Conservation (phyloP, 2,888 invertebrate genomes). For the Anodontia alba region DNA sequence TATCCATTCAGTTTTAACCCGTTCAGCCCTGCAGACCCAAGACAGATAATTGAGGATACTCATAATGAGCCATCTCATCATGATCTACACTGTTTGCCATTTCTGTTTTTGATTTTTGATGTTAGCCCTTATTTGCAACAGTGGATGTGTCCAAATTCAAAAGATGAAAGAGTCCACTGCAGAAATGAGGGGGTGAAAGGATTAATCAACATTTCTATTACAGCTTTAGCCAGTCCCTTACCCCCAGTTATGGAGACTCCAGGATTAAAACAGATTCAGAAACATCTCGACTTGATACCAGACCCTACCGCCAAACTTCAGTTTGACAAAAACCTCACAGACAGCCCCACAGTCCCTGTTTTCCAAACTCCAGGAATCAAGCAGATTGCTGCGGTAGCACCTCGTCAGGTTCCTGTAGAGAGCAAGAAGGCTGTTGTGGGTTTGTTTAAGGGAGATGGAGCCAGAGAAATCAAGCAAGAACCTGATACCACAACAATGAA, state of each 20-base stretch:
- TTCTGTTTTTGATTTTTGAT: too few species aligned
- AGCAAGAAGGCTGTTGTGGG: conserved; percentile 23
- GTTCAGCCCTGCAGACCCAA: too few species aligned
- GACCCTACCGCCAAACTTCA: neutral
- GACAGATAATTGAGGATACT: too few species aligned
- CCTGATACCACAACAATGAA: neutral
- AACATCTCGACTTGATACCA: neutral
- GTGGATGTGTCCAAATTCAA: too few species aligned
- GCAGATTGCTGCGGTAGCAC: neutral
- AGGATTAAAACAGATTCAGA: conserved; percentile 30
- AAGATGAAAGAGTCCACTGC: too few species aligned
- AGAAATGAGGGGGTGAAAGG: too few species aligned
- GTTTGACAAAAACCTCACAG: neutral
- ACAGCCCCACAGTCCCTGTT: conserved; percentile 7
- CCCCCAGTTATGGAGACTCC: conserved; percentile 44
- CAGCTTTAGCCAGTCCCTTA: conserved; percentile 47
- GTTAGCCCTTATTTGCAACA: too few species aligned
- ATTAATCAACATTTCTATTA: too few species aligned
- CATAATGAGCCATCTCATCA: too few species aligned
- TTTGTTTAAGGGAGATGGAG: conserved; percentile 29
- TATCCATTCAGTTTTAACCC: too few species aligned
- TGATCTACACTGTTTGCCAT: too few species aligned
- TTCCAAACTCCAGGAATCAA: conserved; percentile 5
- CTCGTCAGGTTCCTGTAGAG: neutral
- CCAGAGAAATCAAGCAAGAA: neutral